These are phyloP conservation scores for Brachionus sp. DNA, from an alignment of 1,140 invertebrate species.

Conservation along the genomic window DNA sequence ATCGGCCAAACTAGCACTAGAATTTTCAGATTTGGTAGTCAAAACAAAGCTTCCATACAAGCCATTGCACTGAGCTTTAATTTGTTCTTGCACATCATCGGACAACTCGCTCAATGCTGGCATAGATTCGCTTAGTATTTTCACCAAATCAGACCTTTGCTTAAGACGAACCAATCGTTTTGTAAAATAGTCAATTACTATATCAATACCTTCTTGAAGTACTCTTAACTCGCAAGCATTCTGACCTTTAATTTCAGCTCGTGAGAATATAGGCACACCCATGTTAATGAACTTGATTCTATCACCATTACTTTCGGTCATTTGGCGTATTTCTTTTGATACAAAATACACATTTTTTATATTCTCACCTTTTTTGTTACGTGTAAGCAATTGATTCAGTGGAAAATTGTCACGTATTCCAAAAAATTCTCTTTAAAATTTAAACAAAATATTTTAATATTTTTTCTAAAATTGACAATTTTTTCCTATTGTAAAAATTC, in stretches of 20 bases:
- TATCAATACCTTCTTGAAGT: constrained; percentile 22
- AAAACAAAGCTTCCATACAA: constrained; percentile 30
- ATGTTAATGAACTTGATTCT: constrained; percentile 45
- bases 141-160: constrained; percentile 7
- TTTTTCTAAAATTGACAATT: background rate
- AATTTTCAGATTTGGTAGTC: background rate
- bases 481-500: too few species aligned
- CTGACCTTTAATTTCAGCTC: constrained; percentile 40
- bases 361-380: constrained; percentile 27
- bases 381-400: background rate
- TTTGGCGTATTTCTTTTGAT: constrained; percentile 10
- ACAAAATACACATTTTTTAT: constrained; percentile 45
- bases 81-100: constrained; percentile 35
- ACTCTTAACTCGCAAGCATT: background rate
- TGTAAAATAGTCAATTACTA: constrained; percentile 28
- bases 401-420: constrained; percentile 38
- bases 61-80: background rate
- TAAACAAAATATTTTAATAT: background rate
- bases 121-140: constrained; percentile 39
- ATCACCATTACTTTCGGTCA: constrained; percentile 15
- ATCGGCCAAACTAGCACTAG: background rate
- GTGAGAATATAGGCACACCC: constrained; percentile 35
- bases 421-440: constrained; percentile 20
- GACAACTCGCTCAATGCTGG: background rate
- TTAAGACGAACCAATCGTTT: background rate